Evolutionary conservation across 2,888 invertebrate genomes (phyloP), one percentile per base, ranked within the genome.

Genomic region (Nymphalis polychloros): DNA sequence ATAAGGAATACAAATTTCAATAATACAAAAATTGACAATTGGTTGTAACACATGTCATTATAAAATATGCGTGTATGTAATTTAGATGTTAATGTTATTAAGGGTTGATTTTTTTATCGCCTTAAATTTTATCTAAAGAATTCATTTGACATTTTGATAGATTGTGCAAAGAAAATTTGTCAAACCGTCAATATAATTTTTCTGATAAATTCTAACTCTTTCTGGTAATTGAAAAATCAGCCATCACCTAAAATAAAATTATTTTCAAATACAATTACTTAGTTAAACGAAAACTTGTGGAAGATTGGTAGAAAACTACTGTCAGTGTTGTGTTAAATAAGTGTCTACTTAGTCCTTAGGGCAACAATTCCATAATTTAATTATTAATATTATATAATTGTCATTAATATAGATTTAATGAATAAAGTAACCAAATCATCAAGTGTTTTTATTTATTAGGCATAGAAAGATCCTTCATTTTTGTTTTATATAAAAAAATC

Each of bases 311-410:
- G 13, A 17, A 47, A 61, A 47, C 53, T 53, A 48, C 35, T 55
- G 19, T 63, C 57, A 46, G n/a, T 53, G 20, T 59, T 41, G 13
- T 41, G 41, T 63, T 49, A 46, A 61, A 52, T 65, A 63, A 60
- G 47, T 63, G 57, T 61, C 31, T 48, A 35, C n/a, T 41, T 69
- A 69, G 63, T 63, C 27, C 31, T 60, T 69, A 64, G 62, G 50
- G 41, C 31, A 73, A 74, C 69, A 75, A 73, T 76, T 76, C 76
- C 76, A 73, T 72, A 72, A 60, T 63, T 67, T 68, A 65, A 69
- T 71, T n/a, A 55, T n/a, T n/a, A 41, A 41, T 59, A 52, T 50
- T 67, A 71, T 67, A 66, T 60, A 70, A 72, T 70, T 73, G 50
- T 73, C 52, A 63, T 59, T 60, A 63, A 63, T 69, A 50, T 68